Base-by-base conservation (phyloP, 1,140 invertebrate genomes). In the Monochamus saltuarius region DNA sequence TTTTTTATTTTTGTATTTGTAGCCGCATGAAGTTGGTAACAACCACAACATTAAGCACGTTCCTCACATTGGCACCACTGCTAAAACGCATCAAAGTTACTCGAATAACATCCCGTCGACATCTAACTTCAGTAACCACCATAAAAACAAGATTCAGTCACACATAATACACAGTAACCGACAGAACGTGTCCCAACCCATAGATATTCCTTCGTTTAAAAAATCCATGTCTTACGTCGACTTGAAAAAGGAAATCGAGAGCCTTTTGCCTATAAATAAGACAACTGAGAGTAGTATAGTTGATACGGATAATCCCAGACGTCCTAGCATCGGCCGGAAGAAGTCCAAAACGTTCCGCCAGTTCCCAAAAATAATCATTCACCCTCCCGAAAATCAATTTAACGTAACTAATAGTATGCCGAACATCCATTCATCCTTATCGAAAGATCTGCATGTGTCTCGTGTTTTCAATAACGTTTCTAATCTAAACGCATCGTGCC, bases 211-310 rank as follows among this genome's bases (percentile, higher is more conserved):
- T n/a, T 22, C 49, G 14, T 37, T 65, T 0, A 54, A 56, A n/a
- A 73, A 73, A 70, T 72, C 71, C n/a, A 54, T 71, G 17, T 73
- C 70, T 10, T 74, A 72, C 56, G 57, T 65, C 36, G 74, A 75
- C 62, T 59, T 75, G 13, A 73, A 72, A 47, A 64, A 64, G 35
- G 66, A 73, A 59, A 75, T 75, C 10, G 67, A 72, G 39, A 67
- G 52, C 45, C 63, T 75, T 34, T 16, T 75, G 49, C 73, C 74
- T 4, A 72, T 72, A 14, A 39, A 54, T n/a, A 56, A 59, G 11
- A 56, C 16, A 22, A 17, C 17, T 7, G 62, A 61, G 17, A 40
- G 53, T 0, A 43, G 43, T 14, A 56, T 52, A 10, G 36, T 58
- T 4, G 9, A 10, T 9, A 4, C 34, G 0, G 14, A 51, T 36